Base-by-base conservation (phyloP, 2,888 invertebrate genomes). In the Carcina quercana region DNA sequence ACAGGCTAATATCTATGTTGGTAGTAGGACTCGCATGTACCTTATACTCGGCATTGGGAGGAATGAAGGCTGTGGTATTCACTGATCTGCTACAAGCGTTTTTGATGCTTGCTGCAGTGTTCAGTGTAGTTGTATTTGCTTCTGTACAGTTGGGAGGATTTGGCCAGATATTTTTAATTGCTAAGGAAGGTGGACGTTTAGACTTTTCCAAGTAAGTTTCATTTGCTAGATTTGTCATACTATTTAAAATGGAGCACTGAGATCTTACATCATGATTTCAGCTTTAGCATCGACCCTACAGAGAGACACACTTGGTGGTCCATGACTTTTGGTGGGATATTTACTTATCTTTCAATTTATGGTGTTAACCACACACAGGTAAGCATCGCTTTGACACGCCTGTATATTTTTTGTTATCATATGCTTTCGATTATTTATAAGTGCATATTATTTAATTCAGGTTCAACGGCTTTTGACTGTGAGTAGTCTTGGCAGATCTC, bases 21-120 rank as follows among this genome's bases (percentile, higher is more conserved):
- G 86, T 88, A 1, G 89, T 93, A 32, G 93, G 91, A 1, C 57
- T 92, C 26, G 93, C 90, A 3, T 95, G 95, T 59, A 93, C 94
- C 0, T 92, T 95, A 62, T 95, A 95, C 55, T 94, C 94, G 0
- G 91, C 93, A 1, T 82, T 95, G 42, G 96, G 96, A 11, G 96
- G 96, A 19, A 95, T 96, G 89, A 96, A 96, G 65, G 95, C 96
- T 3, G 95, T 96, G 0, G 72, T 96, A 28, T 88, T 95, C 47
- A 95, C 95, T 0, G 96, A 96, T 58, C 88, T 96, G 2, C 90
- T 95, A 46, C 93, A 94, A 66, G 93, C 94, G 0, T 37, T 91
- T 2, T 82, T 96, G 3, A 96, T 96, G 96, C 95, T 93, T 59
- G 89, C 86, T 2, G 91, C 95, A 0, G 87, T 96, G 6, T 90